Evolutionary conservation across 2,888 invertebrate genomes (phyloP).

Genomic region (Leptogaster cylindrica): DNA sequence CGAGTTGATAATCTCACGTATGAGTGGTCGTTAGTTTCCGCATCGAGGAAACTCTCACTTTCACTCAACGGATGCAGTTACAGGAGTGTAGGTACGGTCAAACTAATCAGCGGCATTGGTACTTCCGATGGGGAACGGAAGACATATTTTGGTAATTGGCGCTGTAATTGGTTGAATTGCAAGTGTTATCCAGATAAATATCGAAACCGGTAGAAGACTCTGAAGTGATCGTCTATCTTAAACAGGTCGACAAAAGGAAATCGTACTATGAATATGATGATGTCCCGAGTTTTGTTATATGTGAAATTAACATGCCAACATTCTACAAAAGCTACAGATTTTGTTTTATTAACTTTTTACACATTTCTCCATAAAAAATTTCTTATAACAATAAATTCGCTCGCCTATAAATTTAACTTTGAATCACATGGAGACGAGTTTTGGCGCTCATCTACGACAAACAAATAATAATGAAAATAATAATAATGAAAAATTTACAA

Average conservation of each 20-base stretch:
- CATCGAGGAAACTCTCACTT: constrained; percentile 25
- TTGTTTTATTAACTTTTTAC: constrained; percentile 29
- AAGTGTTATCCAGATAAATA: constrained; percentile 6
- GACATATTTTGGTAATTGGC: constrained; percentile 10
- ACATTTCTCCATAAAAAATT: constrained; percentile 12
- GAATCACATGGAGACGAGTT: constrained; percentile 30
- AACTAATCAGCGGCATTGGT: background rate
- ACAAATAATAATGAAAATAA: constrained; percentile 2
- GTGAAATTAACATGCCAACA: background rate
- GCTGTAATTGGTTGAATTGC: constrained; percentile 7
- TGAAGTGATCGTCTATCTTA: too few species aligned
- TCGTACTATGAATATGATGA: too few species aligned
- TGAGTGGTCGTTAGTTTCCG: constrained; percentile 11
- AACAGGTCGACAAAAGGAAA: too few species aligned
- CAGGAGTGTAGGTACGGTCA: background rate
- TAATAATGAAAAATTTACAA: constrained; percentile 8
- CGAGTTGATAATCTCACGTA: background rate
- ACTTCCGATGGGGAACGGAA: background rate
- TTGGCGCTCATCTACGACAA: constrained; percentile 6
- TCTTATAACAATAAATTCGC: constrained; percentile 20
- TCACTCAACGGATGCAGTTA: constrained; percentile 22
- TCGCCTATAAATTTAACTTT: constrained; percentile 11
- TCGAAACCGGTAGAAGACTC: background rate
- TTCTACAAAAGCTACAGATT: constrained; percentile 29
- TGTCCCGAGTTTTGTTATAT: background rate